Base-by-base conservation (phyloP, 2,888 invertebrate species). In the Heliconius hortense region DNA sequence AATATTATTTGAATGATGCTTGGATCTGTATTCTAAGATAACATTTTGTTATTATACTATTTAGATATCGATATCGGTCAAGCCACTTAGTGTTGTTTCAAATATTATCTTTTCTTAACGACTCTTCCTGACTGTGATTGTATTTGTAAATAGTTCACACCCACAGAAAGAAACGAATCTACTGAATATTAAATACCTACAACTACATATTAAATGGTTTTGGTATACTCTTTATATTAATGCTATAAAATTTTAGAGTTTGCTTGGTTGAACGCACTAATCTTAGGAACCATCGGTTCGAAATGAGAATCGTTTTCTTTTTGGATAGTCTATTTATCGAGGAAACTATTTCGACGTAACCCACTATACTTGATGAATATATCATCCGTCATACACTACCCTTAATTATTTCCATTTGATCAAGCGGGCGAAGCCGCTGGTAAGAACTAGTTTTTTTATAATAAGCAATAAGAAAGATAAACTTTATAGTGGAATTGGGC, bases 41-140 rank as follows among this genome's bases (percentile, higher is more conserved):
- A n/a, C 2, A 43, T n/a, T 56, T 31, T 28, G 28, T 69, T 56
- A 31, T 68, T 69, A 31, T 8, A 31, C 15, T 24, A n/a, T 69
- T 69, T 15, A 24, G 69, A 48, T 69, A 69, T 69, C 53, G 31
- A 69, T 69, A 31, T 69, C 35, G 69, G 69, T 69, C 69, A 69
- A 35, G 56, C 24, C 69, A 56, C 56, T 69, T 69, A 56, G 53
- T 56, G 69, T n/a, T 31, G 69, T 69, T 69, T 69, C 24, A 69
- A 56, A 69, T 69, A 2, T 69, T 69, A 69, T 69, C 69, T 31
- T 24, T 56, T 24, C 69, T 69, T 69, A 69, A 69, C 56, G 69
- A 69, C 56, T 31, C 3, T 18, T 28, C 4, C 10, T 10, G 63
- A 26, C 18, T 53, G 28, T 56, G 56, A n/a, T 48, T 56, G 56